Conservation (phyloP, 2,113 vertebrate species). For the Polypterus bichir region DNA sequence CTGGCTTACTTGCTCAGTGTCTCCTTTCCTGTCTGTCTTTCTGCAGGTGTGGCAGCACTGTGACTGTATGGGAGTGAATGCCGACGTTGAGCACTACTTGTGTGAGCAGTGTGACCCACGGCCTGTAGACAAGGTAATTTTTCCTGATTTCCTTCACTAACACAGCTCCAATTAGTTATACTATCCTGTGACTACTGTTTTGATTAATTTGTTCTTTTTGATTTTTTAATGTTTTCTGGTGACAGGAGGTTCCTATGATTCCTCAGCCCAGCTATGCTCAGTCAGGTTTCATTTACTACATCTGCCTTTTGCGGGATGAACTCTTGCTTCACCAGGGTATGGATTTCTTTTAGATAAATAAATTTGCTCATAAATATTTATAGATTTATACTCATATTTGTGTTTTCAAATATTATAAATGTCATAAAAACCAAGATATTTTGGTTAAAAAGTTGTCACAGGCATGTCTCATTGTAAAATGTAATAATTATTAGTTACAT, state of each 20-base stretch:
- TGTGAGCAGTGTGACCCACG: constrained; percentile 91
- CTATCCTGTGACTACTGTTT: too few species aligned
- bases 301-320: constrained; percentile 85
- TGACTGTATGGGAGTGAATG: constrained; percentile 89
- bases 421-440: too few species aligned
- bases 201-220: constrained; percentile 2
- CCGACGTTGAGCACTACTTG: constrained; percentile 88
- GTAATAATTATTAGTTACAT: too few species aligned
- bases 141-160: background rate
- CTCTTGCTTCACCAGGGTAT: constrained; percentile 88
- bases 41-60: constrained; percentile 93
- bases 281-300: constrained; percentile 87
- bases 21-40: background rate
- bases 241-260: constrained; percentile 94
- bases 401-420: too few species aligned
- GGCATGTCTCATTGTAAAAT: too few species aligned
- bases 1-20: too few species aligned
- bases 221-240: constrained; percentile 4
- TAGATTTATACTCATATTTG: background rate
- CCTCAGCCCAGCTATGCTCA: constrained; percentile 90
- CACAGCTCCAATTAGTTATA: background rate
- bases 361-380: too few species aligned
- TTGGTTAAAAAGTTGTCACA: too few species aligned
- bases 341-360: background rate
- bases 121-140: constrained; percentile 68